Base-by-base conservation (phyloP, 2,888 invertebrate genomes). In the Cabera pusaria region DNA sequence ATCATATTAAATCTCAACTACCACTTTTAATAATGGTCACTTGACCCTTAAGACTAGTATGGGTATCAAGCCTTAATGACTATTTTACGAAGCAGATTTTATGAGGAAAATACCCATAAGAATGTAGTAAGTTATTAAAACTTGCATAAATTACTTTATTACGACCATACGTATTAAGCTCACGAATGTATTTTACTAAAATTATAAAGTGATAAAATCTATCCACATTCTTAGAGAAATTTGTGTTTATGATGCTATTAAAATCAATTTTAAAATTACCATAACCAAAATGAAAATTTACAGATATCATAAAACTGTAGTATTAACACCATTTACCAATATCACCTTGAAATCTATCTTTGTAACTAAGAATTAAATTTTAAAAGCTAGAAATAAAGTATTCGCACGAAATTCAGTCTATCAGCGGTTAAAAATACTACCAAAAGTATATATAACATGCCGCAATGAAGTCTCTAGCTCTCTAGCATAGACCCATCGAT, bases 41-140 rank as follows among this genome's bases (percentile, higher is more conserved):
- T n/a, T n/a, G n/a, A n/a, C n/a, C n/a, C n/a, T n/a, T n/a, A n/a
- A n/a, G 26, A 26, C 26, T 6, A 18, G 41, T 29, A 34, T n/a
- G n/a, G 28, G 6, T 21, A 40, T 40, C 20, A 34, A 23, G 23
- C 6, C 7, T 14, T 40, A 47, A 44, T 43, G 39, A 33, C 35
- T 41, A 34, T 41, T 42, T 44, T 40, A 44, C 37, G 48, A 44
- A 42, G 29, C 34, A 33, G 33, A 39, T 34, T 44, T 50, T 34
- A 47, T 27, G 44, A 43, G 34, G 22, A 38, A 44, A 42, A 40
- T 40, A 34, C 32, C 20, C 16, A 6, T 22, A 19, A 26, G 17
- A 31, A 39, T 35, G 23, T 34, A 18, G 26, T 19, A 9, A 11
- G 26, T 8, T 27, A 31, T 37, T 45, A 45, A 45, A 41, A 16